phyloP scores from a whole-genome alignment of 2,888 invertebrate species.

The Bhutanitis thaidina region DNA sequence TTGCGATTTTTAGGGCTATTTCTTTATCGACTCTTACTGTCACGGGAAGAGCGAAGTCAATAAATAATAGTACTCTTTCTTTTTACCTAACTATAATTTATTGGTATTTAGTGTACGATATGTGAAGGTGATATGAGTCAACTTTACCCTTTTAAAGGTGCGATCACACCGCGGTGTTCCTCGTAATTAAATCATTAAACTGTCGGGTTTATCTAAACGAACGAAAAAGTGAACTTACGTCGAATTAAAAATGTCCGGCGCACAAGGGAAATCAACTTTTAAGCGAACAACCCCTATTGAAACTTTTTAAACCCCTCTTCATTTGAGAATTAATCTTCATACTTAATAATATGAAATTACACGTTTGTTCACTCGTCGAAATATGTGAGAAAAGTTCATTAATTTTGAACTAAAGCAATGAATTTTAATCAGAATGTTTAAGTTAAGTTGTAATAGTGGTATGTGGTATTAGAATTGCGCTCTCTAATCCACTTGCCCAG shows the following conservation, averaged over 20 bases:
- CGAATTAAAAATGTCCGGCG: not conserved
- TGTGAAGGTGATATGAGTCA: no score
- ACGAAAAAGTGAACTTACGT: not conserved
- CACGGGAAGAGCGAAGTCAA: no score
- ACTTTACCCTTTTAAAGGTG: not conserved
- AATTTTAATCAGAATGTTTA: no score
- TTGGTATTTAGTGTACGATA: no score
- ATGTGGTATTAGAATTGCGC: no score
- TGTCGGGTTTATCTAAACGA: conserved; percentile 1
- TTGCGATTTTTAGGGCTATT: no score
- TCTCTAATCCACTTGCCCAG: no score
- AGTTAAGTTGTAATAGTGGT: no score
- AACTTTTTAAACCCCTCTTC: conserved; percentile 3
- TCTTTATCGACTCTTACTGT: no score
- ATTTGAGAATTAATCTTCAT: conserved; percentile 14
- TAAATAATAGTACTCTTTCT: no score
- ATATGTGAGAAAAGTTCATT: not conserved
- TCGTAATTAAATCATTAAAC: not conserved
- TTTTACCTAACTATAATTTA: no score
- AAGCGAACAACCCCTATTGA: not conserved
- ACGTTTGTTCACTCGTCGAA: not conserved
- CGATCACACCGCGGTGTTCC: not conserved
- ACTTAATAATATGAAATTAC: not conserved
- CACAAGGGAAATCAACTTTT: conserved; percentile 16
- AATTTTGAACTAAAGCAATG: no score